A percentile compares a stretch with the other conserved stretches of the same genome.
These are phyloP conservation scores for Epirrhoe alternata DNA, from an alignment of 2,888 invertebrate genomes.

Conservation along the genomic window DNA sequence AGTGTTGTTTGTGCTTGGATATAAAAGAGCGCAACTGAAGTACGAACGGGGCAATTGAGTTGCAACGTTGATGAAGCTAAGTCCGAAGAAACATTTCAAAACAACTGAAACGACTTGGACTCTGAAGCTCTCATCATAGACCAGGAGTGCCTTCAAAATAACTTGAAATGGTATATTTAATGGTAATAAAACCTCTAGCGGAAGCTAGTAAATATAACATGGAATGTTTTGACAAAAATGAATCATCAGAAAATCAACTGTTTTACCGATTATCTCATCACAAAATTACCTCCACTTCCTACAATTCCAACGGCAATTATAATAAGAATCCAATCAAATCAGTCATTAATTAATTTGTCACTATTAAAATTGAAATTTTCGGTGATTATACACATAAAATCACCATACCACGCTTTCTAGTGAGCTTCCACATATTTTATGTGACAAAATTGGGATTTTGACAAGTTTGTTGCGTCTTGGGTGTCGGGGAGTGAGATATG, in stretches of 20 bases:
- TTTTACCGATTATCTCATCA: neutral
- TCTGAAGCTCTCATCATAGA: too few relatives aligned
- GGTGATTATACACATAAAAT: slow-evolving; percentile 36
- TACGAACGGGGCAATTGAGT: too few relatives aligned
- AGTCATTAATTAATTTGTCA: slow-evolving; percentile 60
- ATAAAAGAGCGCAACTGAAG: too few relatives aligned
- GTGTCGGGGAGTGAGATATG: slow-evolving; percentile 17
- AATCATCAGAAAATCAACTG: neutral
- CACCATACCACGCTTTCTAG: slow-evolving; percentile 37
- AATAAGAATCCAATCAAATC: slow-evolving; percentile 52
- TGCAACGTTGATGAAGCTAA: too few relatives aligned
- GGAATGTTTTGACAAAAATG: neutral
- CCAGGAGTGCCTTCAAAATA: too few relatives aligned
- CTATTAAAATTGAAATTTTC: slow-evolving; percentile 48
- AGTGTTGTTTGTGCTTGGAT: too few relatives aligned
- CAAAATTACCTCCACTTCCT: slow-evolving; percentile 10
- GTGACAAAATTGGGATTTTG: slow-evolving; percentile 19
- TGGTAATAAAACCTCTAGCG: neutral
- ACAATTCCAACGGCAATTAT: slow-evolving; percentile 30
- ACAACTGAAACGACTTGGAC: too few relatives aligned
- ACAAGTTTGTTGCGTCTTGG: slow-evolving; percentile 21
- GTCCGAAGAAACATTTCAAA: too few relatives aligned
- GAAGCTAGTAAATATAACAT: neutral
- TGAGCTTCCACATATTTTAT: slow-evolving; percentile 22
- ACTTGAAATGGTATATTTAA: too few relatives aligned